phyloP scores from a whole-genome alignment of 1,140 invertebrate genomes.

The Apis florea region DNA sequence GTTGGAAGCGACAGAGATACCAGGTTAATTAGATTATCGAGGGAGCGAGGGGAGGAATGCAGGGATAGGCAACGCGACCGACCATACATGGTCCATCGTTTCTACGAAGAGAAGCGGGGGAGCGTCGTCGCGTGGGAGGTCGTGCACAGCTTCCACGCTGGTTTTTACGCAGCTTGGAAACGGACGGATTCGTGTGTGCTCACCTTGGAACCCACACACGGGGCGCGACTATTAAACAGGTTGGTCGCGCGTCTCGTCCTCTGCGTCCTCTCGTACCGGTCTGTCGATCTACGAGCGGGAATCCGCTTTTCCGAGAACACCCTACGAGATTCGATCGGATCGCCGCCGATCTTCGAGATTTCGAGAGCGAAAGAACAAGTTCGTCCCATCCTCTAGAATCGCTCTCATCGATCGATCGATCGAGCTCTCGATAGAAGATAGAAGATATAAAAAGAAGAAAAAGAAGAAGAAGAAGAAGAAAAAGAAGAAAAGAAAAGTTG shows the following conservation, averaged over 20 bases:
- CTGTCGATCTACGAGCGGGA: not conserved
- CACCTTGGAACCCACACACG: constrained; percentile 35
- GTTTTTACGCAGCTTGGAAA: constrained; percentile 53
- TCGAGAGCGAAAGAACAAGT: not conserved
- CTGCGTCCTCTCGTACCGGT: not conserved
- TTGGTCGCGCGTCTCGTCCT: not conserved
- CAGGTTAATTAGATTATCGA: constrained; percentile 62
- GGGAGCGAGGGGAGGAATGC: constrained; percentile 6
- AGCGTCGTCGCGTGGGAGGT: constrained; percentile 62
- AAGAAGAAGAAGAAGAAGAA: not conserved
- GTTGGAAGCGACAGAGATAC: constrained; percentile 22
- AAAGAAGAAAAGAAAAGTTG: not conserved
- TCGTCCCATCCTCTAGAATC: not conserved
- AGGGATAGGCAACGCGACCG: constrained; percentile 33
- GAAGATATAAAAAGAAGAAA: not conserved
- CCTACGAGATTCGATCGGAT: not conserved
- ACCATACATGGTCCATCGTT: constrained; percentile 60
- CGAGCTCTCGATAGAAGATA: not conserved
- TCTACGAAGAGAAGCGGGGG: constrained; percentile 42
- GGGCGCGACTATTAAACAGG: constrained; percentile 27
- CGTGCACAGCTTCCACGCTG: constrained; percentile 29
- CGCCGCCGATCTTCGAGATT: not conserved
- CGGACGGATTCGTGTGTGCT: constrained; percentile 51
- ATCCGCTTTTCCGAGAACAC: constrained; percentile 8
- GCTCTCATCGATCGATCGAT: not conserved